Evolutionary conservation across 1,140 invertebrate species (phyloP), one percentile per base, ranked within the genome.

Genomic region (Rhizoglyphus robini): DNA sequence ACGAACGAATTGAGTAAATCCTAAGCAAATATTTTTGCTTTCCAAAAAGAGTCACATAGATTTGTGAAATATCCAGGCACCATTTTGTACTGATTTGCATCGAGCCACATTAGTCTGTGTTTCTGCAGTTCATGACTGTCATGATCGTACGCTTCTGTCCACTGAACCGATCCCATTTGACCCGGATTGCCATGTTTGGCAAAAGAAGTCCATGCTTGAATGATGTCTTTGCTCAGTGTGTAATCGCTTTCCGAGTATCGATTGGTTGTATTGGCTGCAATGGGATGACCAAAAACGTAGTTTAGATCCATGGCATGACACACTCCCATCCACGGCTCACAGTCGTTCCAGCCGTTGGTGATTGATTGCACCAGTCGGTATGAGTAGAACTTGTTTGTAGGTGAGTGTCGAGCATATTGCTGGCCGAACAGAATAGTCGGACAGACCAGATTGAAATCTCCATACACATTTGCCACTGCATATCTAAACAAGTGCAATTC

Each of bases 301-400:
- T 83, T 88, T 67, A 97, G 94, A 76, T 97, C 94, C 75, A 96
- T 91, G 0, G 85, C 93, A 75, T 41, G 36, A 41, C 36, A 41
- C 18, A 41, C 36, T 11, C 36, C 36, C 18, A 11, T 41, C 36
- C 36, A 41, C 18, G 8, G 8, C 8, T 8, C 18, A 41, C 36
- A 41, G 18, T 41, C 18, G 8, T 11, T 11, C 8, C 8, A 41
- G 8, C 83, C 49, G 3, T 18, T 18, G 36, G 32, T 13, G 5
- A n/a, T 49, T 3, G 47, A 32, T n/a, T 27, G 29, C 30, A 30
- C 51, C 27, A 64, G 4, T 8, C 63, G 63, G 41, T 49, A 64
- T 27, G 63, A 47, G 41, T 64, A 64, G 11, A 23, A n/a, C 27
- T 36, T 64, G n/a, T 4, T 23, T 2, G 15, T 13, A 15, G 41